Evolutionary conservation across 2,797 vertebrate species (phyloP).

Genomic region (Acanthopagrus latus): DNA sequence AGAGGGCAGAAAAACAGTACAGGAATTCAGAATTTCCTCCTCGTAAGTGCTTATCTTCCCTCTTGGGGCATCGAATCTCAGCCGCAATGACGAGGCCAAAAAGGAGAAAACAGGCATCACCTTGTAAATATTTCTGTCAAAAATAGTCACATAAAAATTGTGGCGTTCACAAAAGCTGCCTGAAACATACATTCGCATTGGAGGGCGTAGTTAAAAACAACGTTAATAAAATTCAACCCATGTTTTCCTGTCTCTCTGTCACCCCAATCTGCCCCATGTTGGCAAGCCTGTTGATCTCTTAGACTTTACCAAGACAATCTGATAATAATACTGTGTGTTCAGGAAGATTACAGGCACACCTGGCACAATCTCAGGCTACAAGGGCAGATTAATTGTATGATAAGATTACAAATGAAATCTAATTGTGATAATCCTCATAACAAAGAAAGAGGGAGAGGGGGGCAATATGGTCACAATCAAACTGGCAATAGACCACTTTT

Average conservation of each 20-base stretch:
- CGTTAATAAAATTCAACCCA: background rate
- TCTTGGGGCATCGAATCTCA: constrained; percentile 56
- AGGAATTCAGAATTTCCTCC: constrained; percentile 76
- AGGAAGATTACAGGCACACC: constrained; percentile 17
- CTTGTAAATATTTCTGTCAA: constrained; percentile 36
- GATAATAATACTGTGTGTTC: constrained; percentile 35
- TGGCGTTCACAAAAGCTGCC: background rate
- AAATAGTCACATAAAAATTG: background rate
- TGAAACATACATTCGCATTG: constrained; percentile 8
- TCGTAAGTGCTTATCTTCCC: constrained; percentile 66
- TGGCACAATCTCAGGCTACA: constrained; percentile 11
- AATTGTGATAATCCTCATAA: background rate
- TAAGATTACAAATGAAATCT: background rate
- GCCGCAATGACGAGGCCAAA: constrained; percentile 54
- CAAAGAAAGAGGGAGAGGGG: background rate
- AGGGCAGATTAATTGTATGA: background rate
- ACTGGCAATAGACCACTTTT: too few relatives aligned
- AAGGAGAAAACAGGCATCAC: constrained; percentile 36
- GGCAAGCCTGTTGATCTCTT: constrained; percentile 36
- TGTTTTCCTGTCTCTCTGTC: constrained; percentile 38
- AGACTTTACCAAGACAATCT: constrained; percentile 40
- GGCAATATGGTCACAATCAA: background rate
- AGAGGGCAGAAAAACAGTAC: constrained; percentile 49
- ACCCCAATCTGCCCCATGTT: constrained; percentile 21
- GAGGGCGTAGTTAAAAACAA: background rate